Conservation (phyloP, 2,113 vertebrate species). For the Raja brachyura region DNA sequence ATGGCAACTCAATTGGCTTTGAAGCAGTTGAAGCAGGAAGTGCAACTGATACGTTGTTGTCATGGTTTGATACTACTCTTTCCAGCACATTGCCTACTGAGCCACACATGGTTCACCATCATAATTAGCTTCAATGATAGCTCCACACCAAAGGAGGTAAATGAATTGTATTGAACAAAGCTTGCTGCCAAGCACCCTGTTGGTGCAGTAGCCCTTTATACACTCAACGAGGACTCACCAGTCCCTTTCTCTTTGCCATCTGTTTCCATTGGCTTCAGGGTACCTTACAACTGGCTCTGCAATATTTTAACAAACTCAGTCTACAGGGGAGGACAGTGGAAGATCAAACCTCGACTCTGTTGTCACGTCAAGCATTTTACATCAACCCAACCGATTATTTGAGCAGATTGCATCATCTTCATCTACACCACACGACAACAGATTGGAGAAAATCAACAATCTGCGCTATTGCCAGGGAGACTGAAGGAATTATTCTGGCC, state of each 20-base stretch:
- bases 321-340: not conserved
- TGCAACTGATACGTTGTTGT: not conserved
- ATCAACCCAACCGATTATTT: not conserved
- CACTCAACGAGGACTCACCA: not conserved
- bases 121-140: not conserved
- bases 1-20: not conserved
- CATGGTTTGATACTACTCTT: not conserved
- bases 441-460: not conserved
- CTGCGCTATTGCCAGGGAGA: not conserved
- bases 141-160: not conserved
- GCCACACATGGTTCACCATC: not conserved
- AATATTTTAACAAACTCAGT: too few relatives aligned
- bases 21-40: not conserved
- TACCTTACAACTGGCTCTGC: not conserved
- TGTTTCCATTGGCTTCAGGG: not conserved
- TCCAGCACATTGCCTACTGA: not conserved
- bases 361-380: not conserved
- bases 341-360: not conserved
- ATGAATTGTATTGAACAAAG: not conserved
- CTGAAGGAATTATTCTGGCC: constrained; percentile 4
- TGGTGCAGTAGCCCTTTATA: not conserved
- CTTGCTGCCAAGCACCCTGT: not conserved
- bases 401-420: not conserved
- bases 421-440: not conserved
- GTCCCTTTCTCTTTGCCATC: not conserved